These are phyloP conservation scores for Oscheius sp. DNA, from an alignment of 1,140 invertebrate species.

Conservation along the genomic window DNA sequence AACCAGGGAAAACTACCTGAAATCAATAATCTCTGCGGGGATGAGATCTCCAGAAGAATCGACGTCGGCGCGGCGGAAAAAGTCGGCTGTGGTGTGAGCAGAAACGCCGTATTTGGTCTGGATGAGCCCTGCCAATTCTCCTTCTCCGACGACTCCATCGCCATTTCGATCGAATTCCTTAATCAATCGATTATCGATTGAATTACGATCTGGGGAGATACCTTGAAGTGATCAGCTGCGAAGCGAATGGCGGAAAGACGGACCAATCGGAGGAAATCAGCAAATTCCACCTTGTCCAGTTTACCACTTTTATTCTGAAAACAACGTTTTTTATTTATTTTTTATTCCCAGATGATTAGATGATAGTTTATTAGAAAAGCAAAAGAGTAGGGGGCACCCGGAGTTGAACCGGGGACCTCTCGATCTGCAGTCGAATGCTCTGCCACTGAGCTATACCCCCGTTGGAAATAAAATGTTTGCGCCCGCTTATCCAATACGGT, in stretches of 20 bases:
- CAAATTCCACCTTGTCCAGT: conserved; percentile 50
- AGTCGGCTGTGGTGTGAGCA: conserved; percentile 39
- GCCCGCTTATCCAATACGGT: no score
- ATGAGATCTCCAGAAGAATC: conserved; percentile 50
- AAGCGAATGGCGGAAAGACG: conserved; percentile 58
- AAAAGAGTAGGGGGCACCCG: conserved; percentile 61
- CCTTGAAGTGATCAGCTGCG: conserved; percentile 56
- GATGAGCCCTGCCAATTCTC: conserved; percentile 54
- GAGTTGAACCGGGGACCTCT: conserved; percentile 67
- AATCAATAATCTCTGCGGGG: conserved; percentile 59
- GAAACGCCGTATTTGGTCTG: conserved; percentile 54
- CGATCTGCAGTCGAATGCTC: conserved; percentile 67
- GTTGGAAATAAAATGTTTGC: no score
- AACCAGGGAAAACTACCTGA: conserved; percentile 42
- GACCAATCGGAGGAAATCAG: conserved; percentile 57
- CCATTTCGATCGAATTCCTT: conserved; percentile 56
- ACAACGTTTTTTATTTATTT: not conserved
- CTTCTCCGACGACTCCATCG: conserved; percentile 52
- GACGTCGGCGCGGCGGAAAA: conserved; percentile 57
- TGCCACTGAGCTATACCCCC: conserved; percentile 65
- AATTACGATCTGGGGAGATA: conserved; percentile 8
- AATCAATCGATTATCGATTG: not conserved
- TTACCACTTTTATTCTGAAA: conserved; percentile 37
- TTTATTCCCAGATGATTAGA: no score
- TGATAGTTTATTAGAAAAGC: no score